Conservation (phyloP, 2,888 invertebrate species). For the Venusia cambrica region DNA sequence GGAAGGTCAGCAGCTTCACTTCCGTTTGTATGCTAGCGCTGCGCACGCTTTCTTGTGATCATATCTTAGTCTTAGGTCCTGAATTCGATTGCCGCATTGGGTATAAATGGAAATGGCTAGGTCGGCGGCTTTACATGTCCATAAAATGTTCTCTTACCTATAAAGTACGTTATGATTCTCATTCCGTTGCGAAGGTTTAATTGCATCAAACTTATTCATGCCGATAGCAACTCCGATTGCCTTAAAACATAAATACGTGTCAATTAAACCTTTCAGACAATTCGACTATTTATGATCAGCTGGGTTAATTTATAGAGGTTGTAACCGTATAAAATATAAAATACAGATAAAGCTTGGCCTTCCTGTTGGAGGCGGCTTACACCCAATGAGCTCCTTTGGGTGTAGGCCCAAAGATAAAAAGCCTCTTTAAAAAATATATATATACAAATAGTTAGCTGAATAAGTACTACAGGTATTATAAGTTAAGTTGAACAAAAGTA, state of each 20-base stretch:
- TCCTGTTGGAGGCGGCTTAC: no score
- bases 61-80: conserved; percentile 38
- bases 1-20: conserved; percentile 45
- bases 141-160: conserved; percentile 17
- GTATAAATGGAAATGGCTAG: conserved; percentile 26
- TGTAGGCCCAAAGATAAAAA: no score
- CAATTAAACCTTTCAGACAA: no score
- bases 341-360: no score
- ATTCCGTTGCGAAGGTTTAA: conserved; percentile 7
- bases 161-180: conserved; percentile 8
- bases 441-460: no score
- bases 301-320: no score
- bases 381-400: no score
- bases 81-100: conserved; percentile 37
- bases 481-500: no score
- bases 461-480: no score
- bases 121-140: conserved; percentile 25
- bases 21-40: conserved; percentile 35
- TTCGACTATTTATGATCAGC: no score
- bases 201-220: conserved; percentile 11
- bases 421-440: no score
- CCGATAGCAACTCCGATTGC: neutral
- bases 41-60: conserved; percentile 44
- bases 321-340: no score
- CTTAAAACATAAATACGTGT: conserved; percentile 3